Evolutionary conservation across 2,888 invertebrate genomes (phyloP), one percentile per base, ranked within the genome.

Genomic region (Lepeophtheirus nordmannii): DNA sequence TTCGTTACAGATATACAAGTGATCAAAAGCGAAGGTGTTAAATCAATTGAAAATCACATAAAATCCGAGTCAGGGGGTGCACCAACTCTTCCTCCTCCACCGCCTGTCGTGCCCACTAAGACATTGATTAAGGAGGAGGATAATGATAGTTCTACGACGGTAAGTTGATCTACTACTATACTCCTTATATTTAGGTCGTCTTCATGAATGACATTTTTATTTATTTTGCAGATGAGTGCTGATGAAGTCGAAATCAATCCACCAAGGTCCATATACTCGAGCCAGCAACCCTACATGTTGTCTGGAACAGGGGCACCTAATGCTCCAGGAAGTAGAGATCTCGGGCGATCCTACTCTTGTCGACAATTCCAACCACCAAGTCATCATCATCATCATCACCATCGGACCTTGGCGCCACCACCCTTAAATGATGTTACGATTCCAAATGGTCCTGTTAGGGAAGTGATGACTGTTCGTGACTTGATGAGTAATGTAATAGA

Each of bases 401-500:
- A 58, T 10, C 20, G 22, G 5, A 3, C 58, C 1, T 23, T 20
- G 20, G 2, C 58, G 8, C 23, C 58, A 9, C 14, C 22, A n/a
- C 22, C 22, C 2, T 46, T 17, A 5, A 40, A 58, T 41, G 58
- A 30, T 14, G 37, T 10, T 71, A 23, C 41, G 62, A 57, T 62
- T 30, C 62, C 20, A 68, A 72, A 71, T 67, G 73, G 73, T 74
- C 73, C 68, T 73, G 72, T 63, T 3, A 70, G 70, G 60, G 72
- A 72, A 68, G 83, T 84, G 23, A 78, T 85, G 68, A 86, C 87
- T 64, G 86, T 89, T 22, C 83, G 87, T 70, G 89, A 89, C 75
- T 82, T 89, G 67, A 85, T 90, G 74, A 80, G 84, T 70, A 86
- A 86, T 72, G 85, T 89, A 67, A 90, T 90, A 68, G 89, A 89